phyloP scores from a whole-genome alignment of 2,113 vertebrate genomes.

The Centropristis striata region DNA sequence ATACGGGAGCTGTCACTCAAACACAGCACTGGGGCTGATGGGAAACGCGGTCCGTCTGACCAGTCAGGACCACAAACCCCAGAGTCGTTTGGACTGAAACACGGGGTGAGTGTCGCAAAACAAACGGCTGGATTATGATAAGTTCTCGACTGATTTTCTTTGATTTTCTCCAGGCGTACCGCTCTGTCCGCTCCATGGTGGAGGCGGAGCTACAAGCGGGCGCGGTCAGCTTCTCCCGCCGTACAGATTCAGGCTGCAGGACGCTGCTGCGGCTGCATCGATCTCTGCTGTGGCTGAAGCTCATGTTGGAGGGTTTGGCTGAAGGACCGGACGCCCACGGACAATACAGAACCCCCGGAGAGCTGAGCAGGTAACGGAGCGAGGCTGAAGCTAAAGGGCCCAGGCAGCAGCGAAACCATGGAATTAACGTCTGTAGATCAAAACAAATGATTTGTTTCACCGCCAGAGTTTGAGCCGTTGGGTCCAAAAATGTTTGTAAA shows the following conservation, averaged over 20 bases:
- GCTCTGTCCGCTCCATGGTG: slow-evolving; percentile 68
- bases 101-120: slow-evolving; percentile 31
- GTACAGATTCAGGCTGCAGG: slow-evolving; percentile 68
- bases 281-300: slow-evolving; percentile 71
- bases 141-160: background rate
- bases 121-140: background rate
- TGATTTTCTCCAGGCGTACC: slow-evolving; percentile 46
- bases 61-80: slow-evolving; percentile 3
- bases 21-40: slow-evolving; percentile 33
- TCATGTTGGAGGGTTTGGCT: slow-evolving; percentile 71
- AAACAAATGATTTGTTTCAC: too few relatives aligned
- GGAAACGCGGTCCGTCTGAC: background rate
- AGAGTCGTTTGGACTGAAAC: background rate
- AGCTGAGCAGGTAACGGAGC: slow-evolving; percentile 72
- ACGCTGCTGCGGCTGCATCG: slow-evolving; percentile 76
- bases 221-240: slow-evolving; percentile 55
- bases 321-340: slow-evolving; percentile 46
- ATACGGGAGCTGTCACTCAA: slow-evolving; percentile 64
- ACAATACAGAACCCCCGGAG: slow-evolving; percentile 54
- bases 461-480: too few relatives aligned
- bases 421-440: too few relatives aligned
- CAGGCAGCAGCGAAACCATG: too few relatives aligned
- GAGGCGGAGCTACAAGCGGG: slow-evolving; percentile 60
- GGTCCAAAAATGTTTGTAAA: too few relatives aligned
- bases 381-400: too few relatives aligned